Evolutionary conservation across 1,140 invertebrate genomes (phyloP), one percentile per base, ranked within the genome.

Genomic region (Drosophila obscura): DNA sequence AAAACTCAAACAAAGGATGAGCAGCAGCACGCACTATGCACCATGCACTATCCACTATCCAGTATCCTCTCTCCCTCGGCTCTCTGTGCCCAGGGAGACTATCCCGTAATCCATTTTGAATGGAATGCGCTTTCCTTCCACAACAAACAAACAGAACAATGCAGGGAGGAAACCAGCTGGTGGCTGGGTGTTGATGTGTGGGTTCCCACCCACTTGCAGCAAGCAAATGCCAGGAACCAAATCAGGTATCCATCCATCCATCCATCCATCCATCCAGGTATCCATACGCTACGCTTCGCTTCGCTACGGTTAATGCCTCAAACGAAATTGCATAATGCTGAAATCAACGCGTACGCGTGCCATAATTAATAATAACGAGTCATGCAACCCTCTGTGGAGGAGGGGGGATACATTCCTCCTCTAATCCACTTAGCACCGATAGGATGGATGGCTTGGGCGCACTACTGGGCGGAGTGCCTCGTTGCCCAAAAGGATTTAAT

Each of bases 301-400:
- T n/a, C n/a, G n/a, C 62, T 49, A 43, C 55, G 66, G 65, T 77
- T 82, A 85, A 85, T 81, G 56, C 82, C 74, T 75, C 68, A 71
- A 81, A 75, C 77, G 57, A 67, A 72, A 64, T 85, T 82, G 73
- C 73, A 78, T 85, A 85, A 85, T 87, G 60, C 28, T 51, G 51
- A 69, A 73, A 80, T 73, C 60, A 77, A 63, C 63, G 58, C 57
- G 67, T 82, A 65, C 35, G 11, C 35, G 11, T 39, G 9, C 35
- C 78, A 72, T 87, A 72, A 82, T 78, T 72, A 87, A 87, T 68
- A 69, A 49, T 41, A 80, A 45, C 56, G 58, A 65, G 58, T 53
- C 59, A 58, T 64, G 62, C 4, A 39, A 35, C 11, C 61, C 16
- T 16, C 9, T n/a, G 28, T 11, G 43, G 19, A 8, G 11, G 24